Evolutionary conservation across 2,888 invertebrate species (phyloP).

Genomic region (Eurois occulta): DNA sequence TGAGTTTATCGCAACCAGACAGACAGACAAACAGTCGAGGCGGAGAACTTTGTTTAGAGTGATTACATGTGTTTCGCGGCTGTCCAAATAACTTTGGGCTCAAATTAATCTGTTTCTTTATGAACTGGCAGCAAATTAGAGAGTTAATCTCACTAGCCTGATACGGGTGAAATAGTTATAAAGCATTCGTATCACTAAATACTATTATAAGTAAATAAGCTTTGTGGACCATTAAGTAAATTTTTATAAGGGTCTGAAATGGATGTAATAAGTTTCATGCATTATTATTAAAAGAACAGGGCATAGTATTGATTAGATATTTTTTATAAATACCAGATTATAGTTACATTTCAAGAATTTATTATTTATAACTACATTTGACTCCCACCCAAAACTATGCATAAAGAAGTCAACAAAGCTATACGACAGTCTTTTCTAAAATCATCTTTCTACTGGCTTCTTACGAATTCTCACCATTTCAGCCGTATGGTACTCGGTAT

Average conservation of each 20-base stretch:
- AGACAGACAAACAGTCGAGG: no score
- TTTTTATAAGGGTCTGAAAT: no score
- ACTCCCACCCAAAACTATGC: background rate
- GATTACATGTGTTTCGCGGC: no score
- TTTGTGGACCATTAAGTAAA: background rate
- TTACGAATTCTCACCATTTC: constrained; percentile 7
- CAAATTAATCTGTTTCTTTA: no score
- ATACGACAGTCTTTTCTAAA: background rate
- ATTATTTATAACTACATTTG: background rate
- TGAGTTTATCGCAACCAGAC: no score
- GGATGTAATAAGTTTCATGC: no score
- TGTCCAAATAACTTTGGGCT: no score
- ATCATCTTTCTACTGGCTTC: background rate
- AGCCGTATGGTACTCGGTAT: constrained; percentile 36
- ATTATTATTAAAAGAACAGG: constrained; percentile 5
- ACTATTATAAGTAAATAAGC: background rate
- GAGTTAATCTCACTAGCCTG: background rate
- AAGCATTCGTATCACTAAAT: background rate
- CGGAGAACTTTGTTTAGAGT: no score
- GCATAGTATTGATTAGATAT: background rate
- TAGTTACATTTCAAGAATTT: background rate
- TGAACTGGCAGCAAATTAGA: background rate
- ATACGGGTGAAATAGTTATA: background rate
- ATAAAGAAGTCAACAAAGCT: background rate
- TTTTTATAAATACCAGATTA: background rate